phyloP scores from a whole-genome alignment of 2,797 vertebrate species.

The Ficedula albicollis region DNA sequence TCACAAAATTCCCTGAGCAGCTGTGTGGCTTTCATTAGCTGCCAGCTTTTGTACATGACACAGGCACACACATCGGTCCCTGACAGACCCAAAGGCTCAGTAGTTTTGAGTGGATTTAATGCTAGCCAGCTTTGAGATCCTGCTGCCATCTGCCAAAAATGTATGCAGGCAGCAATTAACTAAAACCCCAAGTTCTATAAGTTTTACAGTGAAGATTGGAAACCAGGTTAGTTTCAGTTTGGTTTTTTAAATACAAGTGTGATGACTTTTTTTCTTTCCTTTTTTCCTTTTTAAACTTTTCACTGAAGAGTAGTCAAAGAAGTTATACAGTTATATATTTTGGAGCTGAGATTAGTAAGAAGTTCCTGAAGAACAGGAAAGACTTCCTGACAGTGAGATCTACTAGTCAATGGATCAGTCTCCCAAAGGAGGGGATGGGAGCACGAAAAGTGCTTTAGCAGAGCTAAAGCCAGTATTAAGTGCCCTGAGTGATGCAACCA shows the following conservation, averaged over 20 bases:
- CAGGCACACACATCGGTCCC: background rate
- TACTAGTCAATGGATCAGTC: background rate
- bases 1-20: background rate
- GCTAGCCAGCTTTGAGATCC: background rate
- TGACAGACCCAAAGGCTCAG: background rate
- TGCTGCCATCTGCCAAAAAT: background rate
- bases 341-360: background rate
- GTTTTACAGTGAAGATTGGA: background rate
- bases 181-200: background rate
- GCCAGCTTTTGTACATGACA: background rate
- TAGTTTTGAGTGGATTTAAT: background rate
- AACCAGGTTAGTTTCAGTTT: background rate
- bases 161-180: background rate
- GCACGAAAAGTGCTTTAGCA: slow-evolving; percentile 16
- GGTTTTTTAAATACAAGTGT: background rate
- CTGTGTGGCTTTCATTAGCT: background rate
- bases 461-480: background rate
- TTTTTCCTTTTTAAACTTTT: background rate
- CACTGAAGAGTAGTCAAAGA: background rate
- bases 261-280: background rate
- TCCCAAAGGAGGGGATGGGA: slow-evolving; percentile 20
- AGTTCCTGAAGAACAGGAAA: background rate
- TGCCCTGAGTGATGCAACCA: background rate
- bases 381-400: background rate
- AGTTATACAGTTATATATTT: background rate